phyloP scores from a whole-genome alignment of 2,797 vertebrate species.

The Lindbergichthys nudifrons region DNA sequence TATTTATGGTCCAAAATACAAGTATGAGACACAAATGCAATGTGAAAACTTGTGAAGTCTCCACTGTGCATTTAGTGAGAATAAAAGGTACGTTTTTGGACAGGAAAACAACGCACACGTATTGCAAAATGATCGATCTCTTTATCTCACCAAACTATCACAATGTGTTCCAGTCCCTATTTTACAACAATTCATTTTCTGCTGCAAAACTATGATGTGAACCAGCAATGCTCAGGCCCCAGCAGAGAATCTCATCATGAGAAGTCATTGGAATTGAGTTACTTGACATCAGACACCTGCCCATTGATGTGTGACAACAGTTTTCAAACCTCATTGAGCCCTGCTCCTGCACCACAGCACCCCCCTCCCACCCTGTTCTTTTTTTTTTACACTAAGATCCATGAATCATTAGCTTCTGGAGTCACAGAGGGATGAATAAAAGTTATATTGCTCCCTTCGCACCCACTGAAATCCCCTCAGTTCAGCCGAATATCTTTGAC shows the following conservation, averaged over 20 bases:
- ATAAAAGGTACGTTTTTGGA: too few species aligned
- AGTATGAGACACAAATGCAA: neutral
- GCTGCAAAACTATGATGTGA: conserved; percentile 34
- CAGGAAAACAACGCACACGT: too few species aligned
- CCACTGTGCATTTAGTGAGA: too few species aligned
- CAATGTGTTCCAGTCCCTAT: conserved; percentile 25
- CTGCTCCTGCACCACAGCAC: conserved; percentile 63
- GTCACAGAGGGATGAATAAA: conserved; percentile 78
- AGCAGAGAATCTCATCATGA: conserved; percentile 62
- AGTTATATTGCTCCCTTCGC: conserved; percentile 73
- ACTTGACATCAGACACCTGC: conserved; percentile 80
- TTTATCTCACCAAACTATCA: conserved; percentile 33
- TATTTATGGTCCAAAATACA: too few species aligned
- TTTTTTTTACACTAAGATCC: conserved; percentile 66
- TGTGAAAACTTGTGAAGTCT: neutral
- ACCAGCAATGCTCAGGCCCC: conserved; percentile 52
- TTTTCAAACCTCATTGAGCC: conserved; percentile 84
- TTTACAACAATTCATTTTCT: conserved; percentile 28
- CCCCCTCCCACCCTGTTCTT: conserved; percentile 19
- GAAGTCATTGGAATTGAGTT: conserved; percentile 79
- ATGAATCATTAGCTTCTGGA: conserved; percentile 82
- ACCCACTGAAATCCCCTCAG: conserved; percentile 70
- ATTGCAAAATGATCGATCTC: conserved; percentile 1
- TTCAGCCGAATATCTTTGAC: conserved; percentile 74
- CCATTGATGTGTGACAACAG: conserved; percentile 78